Evolutionary conservation across 2,888 invertebrate species (phyloP).

Genomic region (Pherbina coryleti): DNA sequence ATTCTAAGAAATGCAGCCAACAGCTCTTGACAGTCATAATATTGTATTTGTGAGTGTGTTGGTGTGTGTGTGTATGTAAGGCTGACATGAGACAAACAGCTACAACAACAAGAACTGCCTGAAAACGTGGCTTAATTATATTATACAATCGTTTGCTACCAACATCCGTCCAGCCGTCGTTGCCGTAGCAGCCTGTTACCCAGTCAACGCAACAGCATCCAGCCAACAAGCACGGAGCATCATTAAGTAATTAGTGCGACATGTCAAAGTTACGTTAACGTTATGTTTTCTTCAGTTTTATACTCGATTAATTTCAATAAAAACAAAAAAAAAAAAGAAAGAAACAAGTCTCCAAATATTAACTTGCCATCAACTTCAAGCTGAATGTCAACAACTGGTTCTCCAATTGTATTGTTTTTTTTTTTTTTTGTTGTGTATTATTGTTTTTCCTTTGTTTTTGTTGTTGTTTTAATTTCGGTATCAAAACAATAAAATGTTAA

Average conservation of each 20-base stretch:
- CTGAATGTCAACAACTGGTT: slow-evolving; percentile 37
- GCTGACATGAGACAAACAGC: background rate
- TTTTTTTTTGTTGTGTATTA: background rate
- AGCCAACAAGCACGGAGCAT: slow-evolving; percentile 28
- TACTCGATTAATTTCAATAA: slow-evolving; percentile 42
- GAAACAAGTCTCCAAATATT: slow-evolving; percentile 13
- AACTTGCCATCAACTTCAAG: background rate
- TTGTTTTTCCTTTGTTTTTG: no score
- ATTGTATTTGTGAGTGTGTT: background rate
- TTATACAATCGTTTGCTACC: slow-evolving; percentile 35
- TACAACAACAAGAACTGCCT: slow-evolving; percentile 17
- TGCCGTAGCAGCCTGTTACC: background rate
- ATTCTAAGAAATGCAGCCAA: no score
- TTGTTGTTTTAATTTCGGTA: background rate
- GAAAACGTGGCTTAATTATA: slow-evolving; percentile 45
- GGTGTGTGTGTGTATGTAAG: background rate
- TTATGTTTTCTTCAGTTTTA: slow-evolving; percentile 38
- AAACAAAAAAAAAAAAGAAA: slow-evolving; percentile 26
- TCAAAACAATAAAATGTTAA: slow-evolving; percentile 1
- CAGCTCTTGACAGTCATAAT: background rate
- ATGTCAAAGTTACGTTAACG: slow-evolving; percentile 64
- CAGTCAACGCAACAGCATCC: background rate
- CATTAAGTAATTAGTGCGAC: slow-evolving; percentile 69
- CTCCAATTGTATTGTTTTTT: background rate
- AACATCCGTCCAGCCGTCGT: background rate